Conservation (phyloP, 2,113 vertebrate species). For the Misgurnus mizolepis region DNA sequence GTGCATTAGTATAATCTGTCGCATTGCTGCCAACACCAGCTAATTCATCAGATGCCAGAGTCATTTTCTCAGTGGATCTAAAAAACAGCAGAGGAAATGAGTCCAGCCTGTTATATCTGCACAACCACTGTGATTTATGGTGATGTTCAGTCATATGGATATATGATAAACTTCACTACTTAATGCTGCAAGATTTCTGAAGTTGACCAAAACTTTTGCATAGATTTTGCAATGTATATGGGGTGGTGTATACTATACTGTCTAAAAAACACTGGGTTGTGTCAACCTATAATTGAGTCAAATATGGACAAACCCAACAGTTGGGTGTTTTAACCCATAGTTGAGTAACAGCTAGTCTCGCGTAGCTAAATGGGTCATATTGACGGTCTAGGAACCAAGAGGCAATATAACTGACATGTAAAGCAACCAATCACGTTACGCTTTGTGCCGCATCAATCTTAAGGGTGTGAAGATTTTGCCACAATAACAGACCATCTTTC, state of each 20-base stretch:
- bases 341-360: no score
- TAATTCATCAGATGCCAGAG: conserved; percentile 39
- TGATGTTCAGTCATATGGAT: conserved; percentile 4
- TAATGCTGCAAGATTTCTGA: background rate
- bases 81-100: conserved; percentile 23
- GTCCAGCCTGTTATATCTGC: conserved; percentile 23
- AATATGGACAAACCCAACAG: no score
- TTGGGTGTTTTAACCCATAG: no score
- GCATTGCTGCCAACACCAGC: conserved; percentile 31
- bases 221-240: background rate
- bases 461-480: no score
- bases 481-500: no score
- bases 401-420: no score
- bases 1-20: conserved; percentile 39
- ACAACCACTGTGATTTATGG: conserved; percentile 26
- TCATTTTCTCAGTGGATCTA: conserved; percentile 25
- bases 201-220: conserved; percentile 3
- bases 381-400: no score
- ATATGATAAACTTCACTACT: background rate
- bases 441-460: no score
- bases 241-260: background rate
- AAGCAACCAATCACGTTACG: no score
- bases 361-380: no score
- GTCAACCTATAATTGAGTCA: no score
- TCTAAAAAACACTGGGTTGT: background rate